These are phyloP conservation scores for Eutrigla gurnardus DNA, from an alignment of 2,797 vertebrate species.

Conservation along the genomic window DNA sequence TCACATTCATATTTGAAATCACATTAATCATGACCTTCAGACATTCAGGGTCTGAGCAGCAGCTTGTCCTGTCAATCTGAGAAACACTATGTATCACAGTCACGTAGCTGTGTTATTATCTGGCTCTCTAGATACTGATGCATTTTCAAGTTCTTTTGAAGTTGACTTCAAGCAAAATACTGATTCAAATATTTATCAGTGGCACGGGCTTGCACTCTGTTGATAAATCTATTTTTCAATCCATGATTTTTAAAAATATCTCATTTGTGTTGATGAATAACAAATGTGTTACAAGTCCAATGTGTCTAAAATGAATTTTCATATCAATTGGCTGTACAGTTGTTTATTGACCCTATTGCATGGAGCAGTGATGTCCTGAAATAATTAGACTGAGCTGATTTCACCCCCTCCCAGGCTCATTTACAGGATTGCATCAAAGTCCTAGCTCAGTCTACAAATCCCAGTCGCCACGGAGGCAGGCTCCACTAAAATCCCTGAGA, in stretches of 20 bases:
- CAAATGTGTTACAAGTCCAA: background rate
- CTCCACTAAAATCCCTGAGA: slow-evolving; percentile 25
- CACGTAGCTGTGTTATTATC: background rate
- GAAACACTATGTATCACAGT: background rate
- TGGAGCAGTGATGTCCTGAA: background rate
- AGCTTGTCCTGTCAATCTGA: background rate
- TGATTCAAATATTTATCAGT: background rate
- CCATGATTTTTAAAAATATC: background rate
- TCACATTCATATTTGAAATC: slow-evolving; percentile 1
- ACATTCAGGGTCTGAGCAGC: background rate
- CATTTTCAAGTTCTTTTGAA: slow-evolving; percentile 4
- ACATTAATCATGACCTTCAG: slow-evolving; percentile 1
- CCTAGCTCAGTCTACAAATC: background rate
- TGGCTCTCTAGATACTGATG: background rate
- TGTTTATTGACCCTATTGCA: background rate
- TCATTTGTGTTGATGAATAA: background rate
- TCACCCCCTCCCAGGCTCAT: background rate
- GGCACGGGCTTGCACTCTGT: background rate
- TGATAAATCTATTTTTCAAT: background rate
- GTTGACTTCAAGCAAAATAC: background rate
- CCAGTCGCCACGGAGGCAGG: slow-evolving; percentile 1
- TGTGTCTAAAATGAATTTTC: background rate
- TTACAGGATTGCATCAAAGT: slow-evolving; percentile 25
- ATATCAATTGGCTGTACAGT: background rate
- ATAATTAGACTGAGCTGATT: background rate